phyloP scores from a whole-genome alignment of 2,113 vertebrate species.

The Rhinogobius similis region DNA sequence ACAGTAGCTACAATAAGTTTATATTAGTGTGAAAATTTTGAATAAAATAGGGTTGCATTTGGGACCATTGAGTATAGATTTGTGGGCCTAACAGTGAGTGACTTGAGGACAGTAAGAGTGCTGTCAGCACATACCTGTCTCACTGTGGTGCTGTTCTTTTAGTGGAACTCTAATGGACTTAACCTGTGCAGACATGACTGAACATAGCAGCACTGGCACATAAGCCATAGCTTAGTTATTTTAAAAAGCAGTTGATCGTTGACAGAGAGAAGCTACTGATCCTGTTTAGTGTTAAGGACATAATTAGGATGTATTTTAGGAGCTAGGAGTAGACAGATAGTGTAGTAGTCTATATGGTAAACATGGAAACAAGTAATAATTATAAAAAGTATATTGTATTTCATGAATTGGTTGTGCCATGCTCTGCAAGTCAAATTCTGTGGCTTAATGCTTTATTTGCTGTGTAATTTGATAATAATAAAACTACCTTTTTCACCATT shows the following conservation, averaged over 20 bases:
- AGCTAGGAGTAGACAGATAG: constrained; percentile 28
- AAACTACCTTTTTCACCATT: not conserved
- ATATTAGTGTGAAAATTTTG: too few relatives aligned
- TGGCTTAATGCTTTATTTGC: not conserved
- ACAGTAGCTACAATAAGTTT: too few relatives aligned
- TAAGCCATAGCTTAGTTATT: constrained; percentile 69
- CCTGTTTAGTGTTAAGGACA: constrained; percentile 74
- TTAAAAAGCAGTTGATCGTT: constrained; percentile 61
- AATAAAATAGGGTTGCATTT: not conserved
- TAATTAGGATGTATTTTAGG: constrained; percentile 70
- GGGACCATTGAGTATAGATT: not conserved
- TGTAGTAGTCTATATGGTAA: constrained; percentile 23
- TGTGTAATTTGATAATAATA: too few relatives aligned
- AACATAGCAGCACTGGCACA: constrained; percentile 29
- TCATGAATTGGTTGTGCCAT: not conserved
- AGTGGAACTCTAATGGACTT: constrained; percentile 53
- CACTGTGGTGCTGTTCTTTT: constrained; percentile 30
- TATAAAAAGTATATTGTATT: not conserved
- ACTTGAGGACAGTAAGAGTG: not conserved
- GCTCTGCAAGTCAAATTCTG: not conserved
- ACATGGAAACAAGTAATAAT: constrained; percentile 19
- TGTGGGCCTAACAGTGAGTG: not conserved
- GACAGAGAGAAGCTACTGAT: constrained; percentile 59
- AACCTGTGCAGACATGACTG: constrained; percentile 27
- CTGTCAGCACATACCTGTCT: not conserved